A percentile compares a stretch with the other conserved stretches of the same genome.
phyloP scores from a whole-genome alignment of 2,797 vertebrate species.

The Falco peregrinus region DNA sequence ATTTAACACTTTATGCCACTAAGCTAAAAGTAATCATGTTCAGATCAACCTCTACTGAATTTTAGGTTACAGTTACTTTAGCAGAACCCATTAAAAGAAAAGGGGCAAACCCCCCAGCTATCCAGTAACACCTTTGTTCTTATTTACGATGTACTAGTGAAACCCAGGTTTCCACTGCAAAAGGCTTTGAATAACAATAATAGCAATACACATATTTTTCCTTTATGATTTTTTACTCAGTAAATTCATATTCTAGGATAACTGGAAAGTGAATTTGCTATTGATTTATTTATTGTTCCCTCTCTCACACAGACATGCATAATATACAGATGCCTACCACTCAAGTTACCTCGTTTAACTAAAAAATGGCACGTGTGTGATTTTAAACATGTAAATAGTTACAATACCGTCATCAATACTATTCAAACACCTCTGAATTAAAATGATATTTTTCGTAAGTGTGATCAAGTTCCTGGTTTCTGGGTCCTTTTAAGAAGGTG shows the following conservation, averaged over 20 bases:
- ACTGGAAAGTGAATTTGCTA: neutral
- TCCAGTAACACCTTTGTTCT: neutral
- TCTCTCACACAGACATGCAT: neutral
- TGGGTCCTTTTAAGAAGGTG: neutral
- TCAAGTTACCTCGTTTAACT: too few relatives aligned
- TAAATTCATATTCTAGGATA: conserved; percentile 2
- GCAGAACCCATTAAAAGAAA: neutral
- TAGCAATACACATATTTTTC: neutral
- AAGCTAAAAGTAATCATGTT: neutral
- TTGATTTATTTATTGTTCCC: neutral
- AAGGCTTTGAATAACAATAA: neutral
- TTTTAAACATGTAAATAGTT: neutral
- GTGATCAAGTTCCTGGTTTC: neutral
- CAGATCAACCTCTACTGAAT: neutral
- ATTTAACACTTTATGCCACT: neutral
- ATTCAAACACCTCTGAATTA: neutral
- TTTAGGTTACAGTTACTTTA: neutral
- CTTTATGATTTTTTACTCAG: neutral
- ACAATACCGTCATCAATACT: neutral
- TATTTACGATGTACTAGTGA: neutral
- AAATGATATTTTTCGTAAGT: neutral
- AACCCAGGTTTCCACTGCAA: neutral
- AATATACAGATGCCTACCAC: neutral
- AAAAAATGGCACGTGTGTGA: too few relatives aligned
- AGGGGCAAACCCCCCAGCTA: neutral